phyloP scores from a whole-genome alignment of 2,888 invertebrate genomes.

The Polydrusus tereticollis region DNA sequence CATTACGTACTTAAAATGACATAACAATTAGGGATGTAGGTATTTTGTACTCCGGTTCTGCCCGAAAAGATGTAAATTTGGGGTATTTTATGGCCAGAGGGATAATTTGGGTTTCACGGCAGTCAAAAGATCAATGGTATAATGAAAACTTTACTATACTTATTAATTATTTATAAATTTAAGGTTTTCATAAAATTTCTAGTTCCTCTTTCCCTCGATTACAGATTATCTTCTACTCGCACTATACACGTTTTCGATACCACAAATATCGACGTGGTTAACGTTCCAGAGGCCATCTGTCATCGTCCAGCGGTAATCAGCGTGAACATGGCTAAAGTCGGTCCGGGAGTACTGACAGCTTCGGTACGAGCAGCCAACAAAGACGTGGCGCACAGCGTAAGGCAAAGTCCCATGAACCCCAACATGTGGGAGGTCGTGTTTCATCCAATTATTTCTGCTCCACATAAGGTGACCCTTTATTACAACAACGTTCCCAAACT shows the following conservation, averaged over 20 bases:
- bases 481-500: constrained; percentile 87
- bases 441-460: constrained; percentile 88
- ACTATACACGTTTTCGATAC: constrained; percentile 83
- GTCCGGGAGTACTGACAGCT: constrained; percentile 86
- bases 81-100: no score
- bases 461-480: constrained; percentile 87
- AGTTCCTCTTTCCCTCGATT: background rate
- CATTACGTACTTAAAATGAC: no score
- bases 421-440: constrained; percentile 87
- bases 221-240: constrained; percentile 60
- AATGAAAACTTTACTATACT: no score
- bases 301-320: constrained; percentile 86
- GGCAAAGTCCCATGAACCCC: constrained; percentile 78
- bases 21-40: no score
- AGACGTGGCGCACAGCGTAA: constrained; percentile 85
- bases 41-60: no score
- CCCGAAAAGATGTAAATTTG: no score
- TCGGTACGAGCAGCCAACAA: constrained; percentile 82
- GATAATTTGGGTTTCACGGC: no score
- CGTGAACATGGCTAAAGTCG: constrained; percentile 76
- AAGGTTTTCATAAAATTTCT: no score
- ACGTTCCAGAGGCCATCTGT: constrained; percentile 77
- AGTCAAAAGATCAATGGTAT: no score
- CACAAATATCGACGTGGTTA: constrained; percentile 65
- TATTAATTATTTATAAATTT: no score